phyloP scores from a whole-genome alignment of 2,888 invertebrate genomes.

The Synergus itoensis region DNA sequence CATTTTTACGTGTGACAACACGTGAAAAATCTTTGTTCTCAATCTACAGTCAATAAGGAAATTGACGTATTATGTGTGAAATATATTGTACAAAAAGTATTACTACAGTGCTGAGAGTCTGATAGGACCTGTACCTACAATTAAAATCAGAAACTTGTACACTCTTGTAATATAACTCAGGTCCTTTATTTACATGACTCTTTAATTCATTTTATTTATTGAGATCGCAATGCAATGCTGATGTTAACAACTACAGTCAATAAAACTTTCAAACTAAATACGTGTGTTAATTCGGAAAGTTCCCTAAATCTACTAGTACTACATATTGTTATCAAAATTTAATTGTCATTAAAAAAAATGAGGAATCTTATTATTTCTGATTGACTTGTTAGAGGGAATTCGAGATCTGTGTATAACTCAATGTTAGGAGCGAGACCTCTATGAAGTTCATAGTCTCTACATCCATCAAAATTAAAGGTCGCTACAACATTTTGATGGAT shows the following conservation, averaged over 20 bases:
- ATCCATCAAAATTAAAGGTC: not conserved
- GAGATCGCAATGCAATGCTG: not conserved
- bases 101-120: not conserved
- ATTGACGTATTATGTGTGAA: not conserved
- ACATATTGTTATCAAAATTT: not conserved
- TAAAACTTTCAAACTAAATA: conserved; percentile 10
- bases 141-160: not conserved
- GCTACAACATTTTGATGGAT: not conserved
- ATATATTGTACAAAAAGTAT: conserved; percentile 3
- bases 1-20: not conserved
- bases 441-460: not conserved
- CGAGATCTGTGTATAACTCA: not conserved
- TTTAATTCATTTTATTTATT: not conserved
- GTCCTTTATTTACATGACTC: not conserved
- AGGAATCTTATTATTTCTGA: not conserved
- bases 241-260: conserved; percentile 7
- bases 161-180: not conserved
- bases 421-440: not conserved
- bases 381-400: not conserved
- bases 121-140: not conserved
- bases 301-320: too few relatives aligned
- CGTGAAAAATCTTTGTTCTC: not conserved
- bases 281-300: not conserved
- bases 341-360: not conserved
- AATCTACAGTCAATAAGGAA: not conserved